Percentiles rank a stretch among this genome's conserved stretches.
phyloP scores from a whole-genome alignment of 2,888 invertebrate species.

The Colletes collaris region DNA sequence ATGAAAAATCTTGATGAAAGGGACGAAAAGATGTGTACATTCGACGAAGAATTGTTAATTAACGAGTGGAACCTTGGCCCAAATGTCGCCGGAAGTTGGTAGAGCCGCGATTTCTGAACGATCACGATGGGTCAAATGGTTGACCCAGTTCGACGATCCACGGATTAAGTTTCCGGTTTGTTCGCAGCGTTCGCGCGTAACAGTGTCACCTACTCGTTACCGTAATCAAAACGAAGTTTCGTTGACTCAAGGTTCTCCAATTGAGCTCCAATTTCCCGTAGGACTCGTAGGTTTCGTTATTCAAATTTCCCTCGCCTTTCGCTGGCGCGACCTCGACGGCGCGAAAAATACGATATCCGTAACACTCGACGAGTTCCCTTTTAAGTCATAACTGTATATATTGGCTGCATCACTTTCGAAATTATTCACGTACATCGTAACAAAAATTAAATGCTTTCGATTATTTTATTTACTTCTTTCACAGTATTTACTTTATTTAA shows the following conservation, averaged over 20 bases:
- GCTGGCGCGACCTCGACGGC: too few relatives aligned
- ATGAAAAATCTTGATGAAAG: too few relatives aligned
- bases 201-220: conserved; percentile 46
- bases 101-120: conserved; percentile 42
- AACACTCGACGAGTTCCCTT: too few relatives aligned
- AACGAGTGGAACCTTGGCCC: conserved; percentile 48
- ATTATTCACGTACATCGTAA: too few relatives aligned
- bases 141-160: conserved; percentile 59
- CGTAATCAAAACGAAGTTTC: conserved; percentile 40
- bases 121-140: conserved; percentile 54
- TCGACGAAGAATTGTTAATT: conserved; percentile 22
- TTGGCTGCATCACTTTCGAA: too few relatives aligned
- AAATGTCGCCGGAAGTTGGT: conserved; percentile 45
- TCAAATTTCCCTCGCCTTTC: neutral
- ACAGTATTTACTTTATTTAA: too few relatives aligned
- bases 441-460: too few relatives aligned
- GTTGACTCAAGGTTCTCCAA: conserved; percentile 29
- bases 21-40: neutral
- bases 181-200: conserved; percentile 11
- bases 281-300: neutral
- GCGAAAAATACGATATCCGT: neutral
- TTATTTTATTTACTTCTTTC: too few relatives aligned
- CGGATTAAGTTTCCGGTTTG: conserved; percentile 56
- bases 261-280: conserved; percentile 24
- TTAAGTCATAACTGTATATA: too few relatives aligned